Evolutionary conservation across 2,888 invertebrate genomes (phyloP).

Genomic region (Mythimna loreyi): DNA sequence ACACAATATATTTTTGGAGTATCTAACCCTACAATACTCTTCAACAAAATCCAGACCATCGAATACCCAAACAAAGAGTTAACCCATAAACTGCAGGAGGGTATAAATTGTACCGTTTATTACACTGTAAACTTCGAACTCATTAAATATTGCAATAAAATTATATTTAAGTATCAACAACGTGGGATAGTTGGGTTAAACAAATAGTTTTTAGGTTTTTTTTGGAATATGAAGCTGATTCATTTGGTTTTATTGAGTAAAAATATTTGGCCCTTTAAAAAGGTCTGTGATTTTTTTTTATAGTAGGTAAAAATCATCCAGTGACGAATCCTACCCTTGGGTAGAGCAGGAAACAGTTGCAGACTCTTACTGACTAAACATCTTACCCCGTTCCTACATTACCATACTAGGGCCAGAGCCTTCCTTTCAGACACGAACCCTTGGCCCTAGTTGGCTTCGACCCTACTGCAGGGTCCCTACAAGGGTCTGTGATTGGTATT

Average conservation of each 20-base stretch:
- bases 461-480: too few relatives aligned
- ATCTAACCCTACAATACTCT: slow-evolving; percentile 59
- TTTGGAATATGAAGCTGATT: slow-evolving; percentile 17
- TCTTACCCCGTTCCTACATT: too few relatives aligned
- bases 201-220: slow-evolving; percentile 49
- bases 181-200: slow-evolving; percentile 67
- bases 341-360: too few relatives aligned
- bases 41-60: slow-evolving; percentile 43
- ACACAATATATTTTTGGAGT: neutral
- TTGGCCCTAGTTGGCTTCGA: too few relatives aligned
- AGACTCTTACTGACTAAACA: too few relatives aligned
- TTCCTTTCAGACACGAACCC: too few relatives aligned
- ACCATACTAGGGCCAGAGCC: too few relatives aligned
- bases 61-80: slow-evolving; percentile 66
- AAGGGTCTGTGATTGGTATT: too few relatives aligned
- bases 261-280: neutral
- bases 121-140: slow-evolving; percentile 72
- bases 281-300: too few relatives aligned
- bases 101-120: slow-evolving; percentile 68
- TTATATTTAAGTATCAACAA: slow-evolving; percentile 69
- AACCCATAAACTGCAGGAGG: slow-evolving; percentile 70
- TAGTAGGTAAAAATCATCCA: too few relatives aligned
- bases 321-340: too few relatives aligned
- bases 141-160: slow-evolving; percentile 85
- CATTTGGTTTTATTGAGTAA: slow-evolving; percentile 21